A percentile compares a stretch with the other conserved stretches of the same genome.
Conservation (phyloP, 1,140 invertebrate species). For the Hypsibius dujardini region DNA sequence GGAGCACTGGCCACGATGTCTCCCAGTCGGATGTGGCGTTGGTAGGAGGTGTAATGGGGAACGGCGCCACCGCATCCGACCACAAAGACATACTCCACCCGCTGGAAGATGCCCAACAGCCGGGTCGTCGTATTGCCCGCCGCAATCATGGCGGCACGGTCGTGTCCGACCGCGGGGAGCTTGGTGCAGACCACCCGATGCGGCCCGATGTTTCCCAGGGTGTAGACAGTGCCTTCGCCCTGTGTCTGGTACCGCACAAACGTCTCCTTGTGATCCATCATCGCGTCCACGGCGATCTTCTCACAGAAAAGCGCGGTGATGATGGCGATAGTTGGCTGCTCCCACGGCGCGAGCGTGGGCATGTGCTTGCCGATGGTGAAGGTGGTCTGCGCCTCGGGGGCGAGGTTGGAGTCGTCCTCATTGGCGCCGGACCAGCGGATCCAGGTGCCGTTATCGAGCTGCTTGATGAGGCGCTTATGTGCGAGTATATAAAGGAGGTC, state of each 20-base stretch:
- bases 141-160: conserved; percentile 73
- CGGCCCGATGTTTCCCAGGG: conserved; percentile 82
- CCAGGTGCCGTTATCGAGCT: conserved; percentile 26
- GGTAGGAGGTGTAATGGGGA: conserved; percentile 89
- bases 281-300: conserved; percentile 92
- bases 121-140: conserved; percentile 83
- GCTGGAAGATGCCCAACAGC: conserved; percentile 51
- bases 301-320: conserved; percentile 94
- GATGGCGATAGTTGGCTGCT: conserved; percentile 92
- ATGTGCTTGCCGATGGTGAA: conserved; percentile 59
- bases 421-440: conserved; percentile 21
- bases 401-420: background rate
- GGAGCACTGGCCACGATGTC: conserved; percentile 78
- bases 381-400: conserved; percentile 17
- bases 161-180: conserved; percentile 79
- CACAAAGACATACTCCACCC: conserved; percentile 87
- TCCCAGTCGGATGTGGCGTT: conserved; percentile 74
- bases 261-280: conserved; percentile 95
- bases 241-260: conserved; percentile 83
- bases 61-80: conserved; percentile 90
- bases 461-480: conserved; percentile 23
- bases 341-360: conserved; percentile 66
- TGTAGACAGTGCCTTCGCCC: conserved; percentile 98
- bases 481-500: conserved; percentile 24
- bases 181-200: conserved; percentile 93